Base-by-base conservation (phyloP, 2,888 invertebrate species). In the Troides oblongomaculatus region DNA sequence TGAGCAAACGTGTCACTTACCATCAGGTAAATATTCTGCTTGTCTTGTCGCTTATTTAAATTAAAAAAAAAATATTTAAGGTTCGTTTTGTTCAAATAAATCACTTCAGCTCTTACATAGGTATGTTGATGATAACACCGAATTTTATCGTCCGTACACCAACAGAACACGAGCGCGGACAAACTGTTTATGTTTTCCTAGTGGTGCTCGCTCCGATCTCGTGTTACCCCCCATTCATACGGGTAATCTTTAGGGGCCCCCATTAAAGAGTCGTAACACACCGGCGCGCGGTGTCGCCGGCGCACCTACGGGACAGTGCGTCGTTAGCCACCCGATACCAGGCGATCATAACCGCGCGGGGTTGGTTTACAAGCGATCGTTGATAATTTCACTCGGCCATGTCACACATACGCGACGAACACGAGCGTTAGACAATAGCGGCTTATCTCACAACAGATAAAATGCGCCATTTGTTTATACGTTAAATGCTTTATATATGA, bases 321-420 rank as follows among this genome's bases (percentile, higher is more conserved):
- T 91, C 92, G 90, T 92, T 92, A 90, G 88, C 84, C 84, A 92
- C 83, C 79, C 83, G 92, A 91, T 84, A 90, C 90, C 86, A 85
- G 85, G 86, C 84, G 76, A 85, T 88, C 90, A 91, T 90, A 84
- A 87, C 78, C 76, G 79, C 65, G 72, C 65, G 72, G 81, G 78
- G 82, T 81, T 78, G 71, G 77, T 76, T 84, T 81, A 69, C 74
- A 75, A 76, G 77, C 71, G 74, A 74, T 73, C 78, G 83, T 81
- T 79, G 79, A 81, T 81, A 75, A 81, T 81, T 78, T 76, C 75
- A 77, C 81, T 85, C 83, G 78, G 82, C 83, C 79, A 30, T 30
- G 30, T 3, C 0, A 5, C 5, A 30, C 5, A 5, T 30, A 84
- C 84, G 84, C 81, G 76, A 73, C 69, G 74, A 77, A 79, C 77